Percentiles rank a stretch among this genome's conserved stretches.
Evolutionary conservation across 1,140 invertebrate genomes (phyloP).

Genomic region (Macrobrachium nipponense): DNA sequence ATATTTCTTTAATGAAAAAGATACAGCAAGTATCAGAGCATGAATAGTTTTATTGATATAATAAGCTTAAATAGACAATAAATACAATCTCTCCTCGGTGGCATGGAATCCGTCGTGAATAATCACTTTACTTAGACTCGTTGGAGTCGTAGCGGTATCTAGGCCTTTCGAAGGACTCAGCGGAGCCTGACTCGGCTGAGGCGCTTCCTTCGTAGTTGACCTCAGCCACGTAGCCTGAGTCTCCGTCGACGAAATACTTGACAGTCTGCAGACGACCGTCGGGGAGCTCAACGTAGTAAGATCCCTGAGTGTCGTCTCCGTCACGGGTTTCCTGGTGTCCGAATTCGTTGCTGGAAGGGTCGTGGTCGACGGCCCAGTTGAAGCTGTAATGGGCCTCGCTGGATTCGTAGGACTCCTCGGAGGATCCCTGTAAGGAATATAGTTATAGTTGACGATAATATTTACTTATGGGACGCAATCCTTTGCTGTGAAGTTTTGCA

Average conservation of each 20-base stretch:
- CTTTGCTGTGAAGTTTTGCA: background rate
- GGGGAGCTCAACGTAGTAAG: slow-evolving; percentile 3
- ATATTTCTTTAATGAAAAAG: no score
- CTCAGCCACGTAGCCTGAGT: slow-evolving; percentile 13
- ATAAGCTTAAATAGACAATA: no score
- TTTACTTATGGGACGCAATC: background rate
- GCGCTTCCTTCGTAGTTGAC: background rate
- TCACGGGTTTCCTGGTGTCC: slow-evolving; percentile 14
- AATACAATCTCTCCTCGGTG: no score
- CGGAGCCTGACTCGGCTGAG: no score
- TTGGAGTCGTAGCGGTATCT: no score
- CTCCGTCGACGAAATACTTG: slow-evolving; percentile 10
- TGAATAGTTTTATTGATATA: no score
- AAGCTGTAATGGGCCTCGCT: slow-evolving; percentile 3
- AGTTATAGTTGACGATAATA: background rate
- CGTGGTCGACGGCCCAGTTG: slow-evolving; percentile 4
- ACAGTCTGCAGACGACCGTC: slow-evolving; percentile 15
- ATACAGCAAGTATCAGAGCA: no score
- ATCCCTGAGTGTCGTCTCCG: background rate
- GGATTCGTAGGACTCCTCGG: slow-evolving; percentile 3
- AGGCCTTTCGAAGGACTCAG: no score
- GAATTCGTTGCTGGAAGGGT: slow-evolving; percentile 13
- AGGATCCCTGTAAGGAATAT: background rate
- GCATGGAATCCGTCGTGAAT: no score
- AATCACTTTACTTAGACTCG: no score